These are phyloP conservation scores for Parauchenoglanis ngamensis DNA, from an alignment of 2,797 vertebrate genomes.

Conservation along the genomic window DNA sequence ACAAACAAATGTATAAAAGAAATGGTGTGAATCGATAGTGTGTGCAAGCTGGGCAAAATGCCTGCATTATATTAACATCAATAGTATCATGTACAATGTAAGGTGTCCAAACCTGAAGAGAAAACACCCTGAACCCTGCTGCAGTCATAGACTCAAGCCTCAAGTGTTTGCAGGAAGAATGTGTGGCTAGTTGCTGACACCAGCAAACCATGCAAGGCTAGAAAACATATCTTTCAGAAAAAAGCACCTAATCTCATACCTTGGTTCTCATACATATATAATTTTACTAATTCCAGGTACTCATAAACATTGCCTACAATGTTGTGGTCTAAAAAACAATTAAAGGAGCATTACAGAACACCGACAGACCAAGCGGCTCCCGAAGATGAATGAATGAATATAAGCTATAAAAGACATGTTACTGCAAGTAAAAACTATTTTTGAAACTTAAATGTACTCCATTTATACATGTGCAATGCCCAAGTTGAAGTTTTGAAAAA, in stretches of 20 bases:
- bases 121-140: not conserved
- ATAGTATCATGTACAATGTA: not conserved
- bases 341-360: not conserved
- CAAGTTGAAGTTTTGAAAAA: not conserved
- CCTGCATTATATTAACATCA: no score
- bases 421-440: not conserved
- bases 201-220: conserved; percentile 29
- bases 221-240: not conserved
- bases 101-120: not conserved
- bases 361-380: not conserved
- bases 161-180: conserved; percentile 46
- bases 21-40: not conserved
- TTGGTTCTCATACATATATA: conserved; percentile 6
- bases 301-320: not conserved
- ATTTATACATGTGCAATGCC: not conserved
- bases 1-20: not conserved
- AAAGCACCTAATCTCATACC: not conserved
- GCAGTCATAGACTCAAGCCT: not conserved
- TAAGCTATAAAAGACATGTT: not conserved
- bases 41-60: not conserved
- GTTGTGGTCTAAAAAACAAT: no score
- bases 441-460: not conserved
- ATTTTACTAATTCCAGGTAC: conserved; percentile 26
- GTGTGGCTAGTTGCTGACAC: conserved; percentile 26
- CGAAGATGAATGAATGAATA: not conserved